These are phyloP conservation scores for Craterocephalus amniculus DNA, from an alignment of 2,797 vertebrate species.

Conservation along the genomic window DNA sequence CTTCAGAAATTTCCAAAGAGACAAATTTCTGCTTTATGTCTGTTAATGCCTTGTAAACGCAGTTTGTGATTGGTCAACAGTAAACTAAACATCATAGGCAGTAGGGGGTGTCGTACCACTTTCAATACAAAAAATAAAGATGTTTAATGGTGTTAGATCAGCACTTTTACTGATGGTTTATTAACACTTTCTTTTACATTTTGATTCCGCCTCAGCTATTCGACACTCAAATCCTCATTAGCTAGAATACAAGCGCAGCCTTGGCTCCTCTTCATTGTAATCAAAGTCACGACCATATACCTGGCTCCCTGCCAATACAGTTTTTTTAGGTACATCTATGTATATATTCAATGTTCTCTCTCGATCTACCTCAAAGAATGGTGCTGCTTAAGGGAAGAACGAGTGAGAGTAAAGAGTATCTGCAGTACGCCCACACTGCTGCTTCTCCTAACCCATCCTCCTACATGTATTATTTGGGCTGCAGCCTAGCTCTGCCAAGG, in stretches of 20 bases:
- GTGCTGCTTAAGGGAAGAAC: conserved; percentile 55
- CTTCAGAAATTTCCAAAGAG: not conserved
- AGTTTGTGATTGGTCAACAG: not conserved
- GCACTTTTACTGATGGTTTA: conserved; percentile 5
- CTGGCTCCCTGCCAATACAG: conserved; percentile 62
- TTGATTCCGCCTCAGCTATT: conserved; percentile 46
- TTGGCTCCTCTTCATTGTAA: conserved; percentile 55
- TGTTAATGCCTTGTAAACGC: not conserved
- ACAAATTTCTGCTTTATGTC: not conserved
- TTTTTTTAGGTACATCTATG: conserved; percentile 36
- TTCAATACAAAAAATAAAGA: not conserved
- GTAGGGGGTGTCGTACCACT: not conserved
- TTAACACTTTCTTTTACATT: conserved; percentile 21
- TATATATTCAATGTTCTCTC: conserved; percentile 48
- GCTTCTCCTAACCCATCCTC: conserved; percentile 69
- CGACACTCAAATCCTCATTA: conserved; percentile 60
- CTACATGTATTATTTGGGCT: conserved; percentile 71
- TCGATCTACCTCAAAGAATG: conserved; percentile 71
- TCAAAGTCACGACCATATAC: conserved; percentile 68
- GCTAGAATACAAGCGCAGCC: conserved; percentile 46
- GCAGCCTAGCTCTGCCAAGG: conserved; percentile 49
- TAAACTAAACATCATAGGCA: not conserved
- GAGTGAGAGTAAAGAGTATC: conserved; percentile 57
- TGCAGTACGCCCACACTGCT: conserved; percentile 78
- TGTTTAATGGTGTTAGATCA: not conserved